Percentiles rank a stretch among this genome's conserved stretches.
Evolutionary conservation across 1,140 invertebrate species (phyloP).

Genomic region (Pseudomyrmex flavicornis): DNA sequence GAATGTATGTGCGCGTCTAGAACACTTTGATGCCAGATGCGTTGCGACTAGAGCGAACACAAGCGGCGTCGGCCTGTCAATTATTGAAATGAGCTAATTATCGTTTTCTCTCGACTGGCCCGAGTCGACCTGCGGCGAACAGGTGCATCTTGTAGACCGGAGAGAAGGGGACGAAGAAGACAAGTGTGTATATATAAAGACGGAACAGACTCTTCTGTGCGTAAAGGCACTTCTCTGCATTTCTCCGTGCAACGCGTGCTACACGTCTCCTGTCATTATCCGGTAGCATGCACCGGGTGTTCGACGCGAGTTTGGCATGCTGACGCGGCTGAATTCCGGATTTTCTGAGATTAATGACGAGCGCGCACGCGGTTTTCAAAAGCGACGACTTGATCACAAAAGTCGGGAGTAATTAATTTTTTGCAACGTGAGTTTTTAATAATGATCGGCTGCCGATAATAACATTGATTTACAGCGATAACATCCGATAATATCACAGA

Average conservation of each 20-base stretch:
- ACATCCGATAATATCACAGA: constrained; percentile 40
- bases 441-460: constrained; percentile 17
- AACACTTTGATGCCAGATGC: constrained; percentile 77
- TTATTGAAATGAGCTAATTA: constrained; percentile 86
- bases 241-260: constrained; percentile 65
- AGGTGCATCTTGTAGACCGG: constrained; percentile 67
- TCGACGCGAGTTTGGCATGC: constrained; percentile 47
- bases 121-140: constrained; percentile 62
- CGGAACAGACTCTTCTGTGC: not conserved
- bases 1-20: not conserved
- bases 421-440: constrained; percentile 22
- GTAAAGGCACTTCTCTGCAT: not conserved
- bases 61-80: constrained; percentile 77
- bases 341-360: constrained; percentile 58
- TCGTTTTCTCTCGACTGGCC: constrained; percentile 76
- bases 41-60: constrained; percentile 73
- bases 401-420: constrained; percentile 55
- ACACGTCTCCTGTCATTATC: constrained; percentile 67
- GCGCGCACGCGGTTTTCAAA: constrained; percentile 26
- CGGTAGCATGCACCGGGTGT: constrained; percentile 58
- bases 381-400: constrained; percentile 32
- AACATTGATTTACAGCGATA: constrained; percentile 33
- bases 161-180: not conserved
- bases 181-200: not conserved
- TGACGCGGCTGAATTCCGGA: constrained; percentile 46